Conservation (phyloP, 2,113 vertebrate genomes). For the Pelvicachromis taeniatus region DNA sequence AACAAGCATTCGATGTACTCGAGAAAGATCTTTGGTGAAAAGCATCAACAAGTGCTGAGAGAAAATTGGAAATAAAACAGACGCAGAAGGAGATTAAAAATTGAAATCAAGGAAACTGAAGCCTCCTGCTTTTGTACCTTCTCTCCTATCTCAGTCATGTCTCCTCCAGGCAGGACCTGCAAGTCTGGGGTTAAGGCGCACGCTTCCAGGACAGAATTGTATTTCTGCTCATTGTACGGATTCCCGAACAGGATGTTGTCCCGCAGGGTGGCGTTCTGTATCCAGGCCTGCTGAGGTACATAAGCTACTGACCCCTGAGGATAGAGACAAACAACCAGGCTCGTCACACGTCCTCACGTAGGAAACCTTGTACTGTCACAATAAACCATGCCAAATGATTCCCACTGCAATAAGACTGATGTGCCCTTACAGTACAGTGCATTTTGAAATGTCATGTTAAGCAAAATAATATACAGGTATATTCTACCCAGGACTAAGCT, state of each 20-base stretch:
- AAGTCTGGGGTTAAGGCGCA: conserved; percentile 90
- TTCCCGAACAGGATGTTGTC: conserved; percentile 93
- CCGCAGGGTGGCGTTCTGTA: conserved; percentile 90
- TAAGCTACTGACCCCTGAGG: conserved; percentile 91
- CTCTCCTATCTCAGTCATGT: conserved; percentile 94
- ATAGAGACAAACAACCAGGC: background rate
- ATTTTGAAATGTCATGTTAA: background rate
- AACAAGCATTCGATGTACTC: background rate
- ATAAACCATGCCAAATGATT: background rate
- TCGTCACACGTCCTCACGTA: background rate
- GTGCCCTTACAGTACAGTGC: background rate
- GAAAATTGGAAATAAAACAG: background rate
- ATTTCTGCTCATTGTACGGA: conserved; percentile 78
- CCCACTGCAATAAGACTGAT: background rate
- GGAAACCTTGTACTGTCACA: background rate
- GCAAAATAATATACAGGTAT: background rate
- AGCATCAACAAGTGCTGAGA: background rate
- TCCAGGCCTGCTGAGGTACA: conserved; percentile 95
- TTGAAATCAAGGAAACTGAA: background rate
- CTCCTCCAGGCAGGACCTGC: conserved; percentile 87
- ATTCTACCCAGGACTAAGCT: background rate
- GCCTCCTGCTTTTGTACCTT: conserved; percentile 87
- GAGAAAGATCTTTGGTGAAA: background rate
- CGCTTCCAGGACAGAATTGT: conserved; percentile 80
- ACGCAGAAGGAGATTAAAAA: background rate